A percentile compares a stretch with the other conserved stretches of the same genome.
Evolutionary conservation across 2,113 vertebrate genomes (phyloP).

Genomic region (Myrmophylax atrothorax): DNA sequence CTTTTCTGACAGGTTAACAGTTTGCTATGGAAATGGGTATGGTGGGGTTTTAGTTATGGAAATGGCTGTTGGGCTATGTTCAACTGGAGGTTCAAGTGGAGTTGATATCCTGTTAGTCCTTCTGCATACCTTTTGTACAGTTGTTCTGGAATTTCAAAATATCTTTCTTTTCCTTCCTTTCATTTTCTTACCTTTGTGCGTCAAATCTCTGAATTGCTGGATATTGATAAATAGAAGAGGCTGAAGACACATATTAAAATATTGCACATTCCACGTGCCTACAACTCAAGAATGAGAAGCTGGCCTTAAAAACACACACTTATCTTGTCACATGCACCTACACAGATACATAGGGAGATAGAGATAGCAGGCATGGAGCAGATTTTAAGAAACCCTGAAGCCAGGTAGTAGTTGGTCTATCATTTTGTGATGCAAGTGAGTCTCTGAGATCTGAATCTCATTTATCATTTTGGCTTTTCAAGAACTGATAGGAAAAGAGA

Average conservation of each 20-base stretch:
- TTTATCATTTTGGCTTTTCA: slow-evolving; percentile 50
- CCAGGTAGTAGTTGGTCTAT: neutral
- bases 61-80: neutral
- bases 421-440: slow-evolving; percentile 33
- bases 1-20: neutral
- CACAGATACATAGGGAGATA: neutral
- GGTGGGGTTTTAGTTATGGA: neutral
- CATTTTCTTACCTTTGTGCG: neutral
- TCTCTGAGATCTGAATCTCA: slow-evolving; percentile 18
- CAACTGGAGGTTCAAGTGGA: neutral
- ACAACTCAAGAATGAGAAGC: neutral
- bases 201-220: neutral
- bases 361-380: neutral
- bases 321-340: neutral
- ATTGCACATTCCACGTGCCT: neutral
- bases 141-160: neutral
- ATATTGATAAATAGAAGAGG: neutral
- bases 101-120: neutral
- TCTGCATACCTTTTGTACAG: neutral
- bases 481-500: slow-evolving; percentile 14
- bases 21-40: neutral
- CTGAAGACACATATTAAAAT: neutral
- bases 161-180: neutral
- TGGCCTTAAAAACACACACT: neutral
- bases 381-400: slow-evolving; percentile 9